Base-by-base conservation (phyloP, 1,140 invertebrate species). In the Heliconius eleuchia region DNA sequence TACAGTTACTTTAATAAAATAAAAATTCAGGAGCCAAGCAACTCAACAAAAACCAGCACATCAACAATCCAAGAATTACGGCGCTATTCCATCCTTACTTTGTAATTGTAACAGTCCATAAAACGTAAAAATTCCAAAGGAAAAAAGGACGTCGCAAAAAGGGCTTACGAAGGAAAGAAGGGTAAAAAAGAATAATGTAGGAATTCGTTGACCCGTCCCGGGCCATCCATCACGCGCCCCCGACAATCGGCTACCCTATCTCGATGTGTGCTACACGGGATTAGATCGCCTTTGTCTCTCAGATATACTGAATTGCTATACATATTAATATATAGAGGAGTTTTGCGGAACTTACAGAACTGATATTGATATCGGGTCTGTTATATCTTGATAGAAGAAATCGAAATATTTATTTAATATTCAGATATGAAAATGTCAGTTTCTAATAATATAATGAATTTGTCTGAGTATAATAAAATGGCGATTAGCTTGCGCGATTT, bases 161-260 rank as follows among this genome's bases (percentile, higher is more conserved):
- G 92, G 92, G 91, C 92, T 94, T 91, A 94, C 86, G 90, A 88
- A 90, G 88, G 88, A 89, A 92, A 92, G 91, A 94, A 94, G 93
- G 93, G 93, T 94, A 96, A 95, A 95, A 95, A 96, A 96, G 96
- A 96, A 96, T 96, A 96, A 96, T 96, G 96, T 96, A 95, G 95
- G 96, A 96, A 96, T 96, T 96, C 96, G 96, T 96, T 96, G 96
- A 96, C 96, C 96, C 96, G 95, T 96, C 95, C 95, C 95, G 95
- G 94, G 95, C 95, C 95, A 96, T 96, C 96, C 96, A 96, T 96
- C 96, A 96, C 95, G 93, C 85, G 88, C 90, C 89, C 85, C 79
- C 88, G 89, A 89, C 90, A 88, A 90, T 91, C 90, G 89, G 87
- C 88, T 86, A 83, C 85, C 88, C 88, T 85, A 87, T 84, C 83